phyloP scores from a whole-genome alignment of 1,140 invertebrate genomes.

The Pygmarrhopalites habei region DNA sequence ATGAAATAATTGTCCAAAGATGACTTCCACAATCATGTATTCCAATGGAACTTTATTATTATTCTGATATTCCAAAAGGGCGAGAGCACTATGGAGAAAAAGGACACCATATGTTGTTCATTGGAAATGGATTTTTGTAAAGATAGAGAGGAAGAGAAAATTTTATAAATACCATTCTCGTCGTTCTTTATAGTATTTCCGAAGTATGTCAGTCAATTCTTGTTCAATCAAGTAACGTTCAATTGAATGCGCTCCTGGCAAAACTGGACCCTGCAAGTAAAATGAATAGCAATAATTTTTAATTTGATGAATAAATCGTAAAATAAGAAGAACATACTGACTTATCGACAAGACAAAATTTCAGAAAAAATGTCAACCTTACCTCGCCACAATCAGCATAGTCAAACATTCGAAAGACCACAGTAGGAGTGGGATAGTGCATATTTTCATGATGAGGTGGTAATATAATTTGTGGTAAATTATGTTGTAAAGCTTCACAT shows the following conservation, averaged over 20 bases:
- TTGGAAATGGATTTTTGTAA: no score
- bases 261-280: conserved; percentile 40
- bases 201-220: conserved; percentile 87
- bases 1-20: conserved; percentile 89
- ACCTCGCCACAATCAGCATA: conserved; percentile 96
- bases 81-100: conserved; percentile 59
- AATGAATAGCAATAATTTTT: no score
- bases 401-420: conserved; percentile 93
- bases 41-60: conserved; percentile 92
- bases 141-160: no score
- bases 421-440: conserved; percentile 81
- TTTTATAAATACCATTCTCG: conserved; percentile 71
- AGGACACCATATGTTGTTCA: neutral
- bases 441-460: conserved; percentile 84
- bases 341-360: no score
- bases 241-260: conserved; percentile 93
- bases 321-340: no score
- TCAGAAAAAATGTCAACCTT: no score
- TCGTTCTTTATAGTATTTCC: conserved; percentile 77
- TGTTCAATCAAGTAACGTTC: conserved; percentile 97
- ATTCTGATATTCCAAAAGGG: conserved; percentile 84
- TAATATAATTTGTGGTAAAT: conserved; percentile 77
- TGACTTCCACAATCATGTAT: conserved; percentile 96
- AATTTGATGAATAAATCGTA: no score
- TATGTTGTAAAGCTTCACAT: conserved; percentile 92